phyloP scores from a whole-genome alignment of 2,888 invertebrate genomes.

The Stenchaetothrips biformis region DNA sequence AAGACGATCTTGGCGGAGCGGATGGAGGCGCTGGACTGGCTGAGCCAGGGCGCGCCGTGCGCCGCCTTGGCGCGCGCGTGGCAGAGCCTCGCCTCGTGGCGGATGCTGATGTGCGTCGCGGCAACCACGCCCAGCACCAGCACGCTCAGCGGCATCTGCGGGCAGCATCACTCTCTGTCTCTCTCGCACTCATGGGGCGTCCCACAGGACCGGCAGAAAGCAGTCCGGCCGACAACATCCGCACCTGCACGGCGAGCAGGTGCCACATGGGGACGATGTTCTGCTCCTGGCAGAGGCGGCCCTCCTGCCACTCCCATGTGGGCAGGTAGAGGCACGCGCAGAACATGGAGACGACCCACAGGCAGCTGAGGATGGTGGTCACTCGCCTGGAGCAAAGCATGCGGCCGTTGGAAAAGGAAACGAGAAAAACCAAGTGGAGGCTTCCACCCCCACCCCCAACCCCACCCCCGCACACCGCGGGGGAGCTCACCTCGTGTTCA shows the following conservation, averaged over 20 bases:
- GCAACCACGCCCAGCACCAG: slow-evolving; percentile 28
- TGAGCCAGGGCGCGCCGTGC: not conserved
- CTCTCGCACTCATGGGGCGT: no score
- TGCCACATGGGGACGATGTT: slow-evolving; percentile 28
- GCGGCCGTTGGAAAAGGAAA: not conserved
- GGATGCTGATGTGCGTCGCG: slow-evolving; percentile 30
- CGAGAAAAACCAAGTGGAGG: not conserved
- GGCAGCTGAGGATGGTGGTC: slow-evolving; percentile 12
- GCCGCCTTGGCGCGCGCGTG: not conserved
- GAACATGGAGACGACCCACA: slow-evolving; percentile 30
- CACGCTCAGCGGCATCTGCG: not conserved
- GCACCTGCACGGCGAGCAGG: slow-evolving; percentile 23
- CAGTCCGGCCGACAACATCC: not conserved
- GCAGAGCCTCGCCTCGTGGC: slow-evolving; percentile 27
- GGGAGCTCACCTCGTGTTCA: slow-evolving; percentile 31
- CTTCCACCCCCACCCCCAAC: no score
- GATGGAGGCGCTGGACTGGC: not conserved
- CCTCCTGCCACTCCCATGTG: slow-evolving; percentile 32
- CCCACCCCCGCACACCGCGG: no score
- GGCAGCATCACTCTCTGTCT: no score
- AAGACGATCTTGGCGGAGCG: slow-evolving; percentile 31
- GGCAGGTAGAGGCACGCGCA: slow-evolving; percentile 26
- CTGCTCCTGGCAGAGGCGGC: slow-evolving; percentile 30
- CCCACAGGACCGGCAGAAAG: not conserved
- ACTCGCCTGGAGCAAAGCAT: slow-evolving; percentile 29